Conservation (phyloP, 2,888 invertebrate species). For the Drosophila recens region DNA sequence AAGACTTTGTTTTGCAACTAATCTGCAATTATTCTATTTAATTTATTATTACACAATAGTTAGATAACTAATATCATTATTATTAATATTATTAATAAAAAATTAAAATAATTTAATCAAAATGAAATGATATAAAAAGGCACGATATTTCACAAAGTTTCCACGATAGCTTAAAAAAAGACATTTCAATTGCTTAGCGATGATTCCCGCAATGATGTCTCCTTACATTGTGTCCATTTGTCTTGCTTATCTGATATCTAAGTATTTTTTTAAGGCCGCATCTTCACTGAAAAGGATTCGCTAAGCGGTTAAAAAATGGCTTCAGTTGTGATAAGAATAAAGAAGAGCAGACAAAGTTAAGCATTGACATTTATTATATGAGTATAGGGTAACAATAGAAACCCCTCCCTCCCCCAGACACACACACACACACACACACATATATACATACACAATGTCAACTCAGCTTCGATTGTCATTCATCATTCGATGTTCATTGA, state of each 20-base stretch:
- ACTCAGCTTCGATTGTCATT: conserved; percentile 39
- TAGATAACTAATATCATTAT: not conserved
- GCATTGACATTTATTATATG: conserved; percentile 16
- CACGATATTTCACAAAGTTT: not conserved
- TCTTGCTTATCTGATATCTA: conserved; percentile 8
- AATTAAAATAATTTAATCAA: too few relatives aligned
- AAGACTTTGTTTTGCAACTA: too few relatives aligned
- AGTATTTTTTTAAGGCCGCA: conserved; percentile 4
- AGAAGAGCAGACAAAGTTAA: conserved; percentile 7
- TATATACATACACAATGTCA: conserved; percentile 1
- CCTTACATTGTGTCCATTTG: conserved; percentile 2
- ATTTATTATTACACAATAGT: too few relatives aligned
- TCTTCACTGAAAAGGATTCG: conserved; percentile 4
- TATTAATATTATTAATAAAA: too few relatives aligned
- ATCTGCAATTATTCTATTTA: too few relatives aligned
- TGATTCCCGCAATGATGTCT: not conserved
- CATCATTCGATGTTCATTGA: conserved; percentile 52
- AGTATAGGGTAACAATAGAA: conserved; percentile 10
- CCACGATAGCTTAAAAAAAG: not conserved
- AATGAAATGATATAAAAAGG: too few relatives aligned
- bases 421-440: not conserved
- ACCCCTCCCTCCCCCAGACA: not conserved
- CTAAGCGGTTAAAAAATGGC: conserved; percentile 14
- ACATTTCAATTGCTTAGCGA: not conserved
- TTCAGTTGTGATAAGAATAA: conserved; percentile 9